Percentiles rank a stretch among this genome's conserved stretches.
phyloP scores from a whole-genome alignment of 2,888 invertebrate species.

The Electrophaes corylata region DNA sequence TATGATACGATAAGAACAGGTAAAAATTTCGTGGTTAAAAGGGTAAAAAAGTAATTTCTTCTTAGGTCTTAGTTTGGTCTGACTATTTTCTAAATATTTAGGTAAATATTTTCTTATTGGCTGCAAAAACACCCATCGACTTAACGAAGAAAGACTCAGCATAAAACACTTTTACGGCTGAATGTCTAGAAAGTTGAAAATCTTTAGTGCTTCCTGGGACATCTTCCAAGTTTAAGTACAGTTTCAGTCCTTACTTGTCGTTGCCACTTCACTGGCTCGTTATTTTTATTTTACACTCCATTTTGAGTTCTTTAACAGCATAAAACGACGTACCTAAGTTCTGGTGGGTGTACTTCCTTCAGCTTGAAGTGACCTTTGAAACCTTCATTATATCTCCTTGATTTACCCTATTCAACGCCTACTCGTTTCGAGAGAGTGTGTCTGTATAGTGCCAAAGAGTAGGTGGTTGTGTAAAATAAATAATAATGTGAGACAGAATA shows the following conservation, averaged over 20 bases:
- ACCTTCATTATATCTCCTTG: not conserved
- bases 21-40: too few species aligned
- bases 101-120: too few species aligned
- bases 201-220: slow-evolving; percentile 34
- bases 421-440: not conserved
- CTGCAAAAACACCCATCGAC: not conserved
- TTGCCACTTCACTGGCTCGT: slow-evolving; percentile 27
- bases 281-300: slow-evolving; percentile 19
- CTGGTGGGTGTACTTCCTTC: not conserved
- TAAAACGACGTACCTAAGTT: not conserved
- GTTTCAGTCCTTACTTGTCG: slow-evolving; percentile 29
- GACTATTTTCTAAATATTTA: too few species aligned
- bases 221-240: slow-evolving; percentile 32
- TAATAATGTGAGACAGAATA: too few species aligned
- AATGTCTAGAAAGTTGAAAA: slow-evolving; percentile 34
- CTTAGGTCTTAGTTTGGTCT: too few species aligned
- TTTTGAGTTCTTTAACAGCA: slow-evolving; percentile 4
- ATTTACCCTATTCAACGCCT: slow-evolving; percentile 3
- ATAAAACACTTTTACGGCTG: slow-evolving; percentile 27
- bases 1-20: too few species aligned
- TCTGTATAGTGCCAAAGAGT: not conserved
- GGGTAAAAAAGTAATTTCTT: too few species aligned
- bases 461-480: not conserved
- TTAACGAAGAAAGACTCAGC: not conserved
- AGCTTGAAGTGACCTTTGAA: not conserved